Evolutionary conservation across 2,888 invertebrate genomes (phyloP).

Genomic region (Pristionchus arcanus): DNA sequence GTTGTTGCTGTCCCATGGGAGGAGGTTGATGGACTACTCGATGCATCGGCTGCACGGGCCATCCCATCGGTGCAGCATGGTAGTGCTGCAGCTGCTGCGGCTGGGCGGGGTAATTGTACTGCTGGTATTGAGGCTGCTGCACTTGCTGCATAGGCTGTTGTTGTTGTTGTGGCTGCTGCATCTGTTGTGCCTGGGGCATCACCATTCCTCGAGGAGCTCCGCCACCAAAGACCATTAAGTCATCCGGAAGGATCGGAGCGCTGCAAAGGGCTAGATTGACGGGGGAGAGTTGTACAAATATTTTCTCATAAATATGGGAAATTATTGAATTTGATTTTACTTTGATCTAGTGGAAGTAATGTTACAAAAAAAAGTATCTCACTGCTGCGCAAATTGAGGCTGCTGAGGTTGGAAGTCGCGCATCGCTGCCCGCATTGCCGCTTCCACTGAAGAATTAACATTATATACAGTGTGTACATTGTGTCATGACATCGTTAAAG

Average conservation of each 20-base stretch:
- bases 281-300: background rate
- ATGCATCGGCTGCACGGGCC: background rate
- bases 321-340: background rate
- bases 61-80: background rate
- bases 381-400: background rate
- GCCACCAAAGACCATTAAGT: background rate
- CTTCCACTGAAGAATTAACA: background rate
- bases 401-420: background rate
- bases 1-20: background rate
- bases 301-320: background rate
- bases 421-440: slow-evolving; percentile 3
- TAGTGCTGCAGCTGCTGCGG: background rate
- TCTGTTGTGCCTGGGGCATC: background rate
- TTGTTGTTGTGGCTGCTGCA: background rate
- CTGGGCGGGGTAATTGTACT: background rate
- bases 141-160: no score
- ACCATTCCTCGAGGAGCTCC: background rate
- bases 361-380: background rate
- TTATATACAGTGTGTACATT: background rate
- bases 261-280: background rate
- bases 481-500: no score
- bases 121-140: background rate
- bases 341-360: no score
- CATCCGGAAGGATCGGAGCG: background rate
- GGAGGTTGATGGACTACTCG: no score